Conservation (phyloP, 2,113 vertebrate genomes). For the Sapajus apella region DNA sequence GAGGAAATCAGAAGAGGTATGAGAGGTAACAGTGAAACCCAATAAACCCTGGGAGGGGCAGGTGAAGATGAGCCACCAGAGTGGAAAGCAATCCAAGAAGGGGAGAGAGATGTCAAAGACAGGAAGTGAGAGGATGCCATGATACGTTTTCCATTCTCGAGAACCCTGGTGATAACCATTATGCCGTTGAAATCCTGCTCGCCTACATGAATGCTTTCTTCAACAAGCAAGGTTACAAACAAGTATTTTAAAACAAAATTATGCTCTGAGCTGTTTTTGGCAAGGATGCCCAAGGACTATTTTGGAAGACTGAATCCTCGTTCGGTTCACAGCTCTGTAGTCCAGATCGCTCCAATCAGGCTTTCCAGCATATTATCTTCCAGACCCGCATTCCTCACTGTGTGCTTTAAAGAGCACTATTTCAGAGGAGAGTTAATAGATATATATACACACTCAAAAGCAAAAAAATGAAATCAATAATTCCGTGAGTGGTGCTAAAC, state of each 20-base stretch:
- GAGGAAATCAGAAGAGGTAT: not conserved
- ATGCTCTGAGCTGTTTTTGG: not conserved
- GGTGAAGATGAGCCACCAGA: not conserved
- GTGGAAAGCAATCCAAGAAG: not conserved
- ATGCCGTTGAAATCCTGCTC: not conserved
- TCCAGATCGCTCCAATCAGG: not conserved
- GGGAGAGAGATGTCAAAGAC: not conserved
- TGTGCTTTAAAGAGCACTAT: not conserved
- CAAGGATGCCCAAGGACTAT: not conserved
- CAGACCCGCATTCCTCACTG: not conserved
- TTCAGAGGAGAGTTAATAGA: not conserved
- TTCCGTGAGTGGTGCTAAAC: not conserved
- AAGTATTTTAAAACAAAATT: not conserved
- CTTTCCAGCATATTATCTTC: not conserved
- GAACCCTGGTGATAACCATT: not conserved
- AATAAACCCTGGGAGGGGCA: not conserved
- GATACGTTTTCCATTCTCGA: not conserved
- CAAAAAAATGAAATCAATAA: not conserved
- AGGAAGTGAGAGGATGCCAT: not conserved
- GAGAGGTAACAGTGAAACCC: not conserved
- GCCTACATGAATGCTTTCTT: not conserved
- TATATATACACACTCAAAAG: not conserved
- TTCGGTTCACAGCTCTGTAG: not conserved
- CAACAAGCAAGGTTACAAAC: not conserved
- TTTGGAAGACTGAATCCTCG: not conserved